Evolutionary conservation across 2,888 invertebrate species (phyloP), one percentile per base, ranked within the genome.

Genomic region (Leptura quadrifasciata): DNA sequence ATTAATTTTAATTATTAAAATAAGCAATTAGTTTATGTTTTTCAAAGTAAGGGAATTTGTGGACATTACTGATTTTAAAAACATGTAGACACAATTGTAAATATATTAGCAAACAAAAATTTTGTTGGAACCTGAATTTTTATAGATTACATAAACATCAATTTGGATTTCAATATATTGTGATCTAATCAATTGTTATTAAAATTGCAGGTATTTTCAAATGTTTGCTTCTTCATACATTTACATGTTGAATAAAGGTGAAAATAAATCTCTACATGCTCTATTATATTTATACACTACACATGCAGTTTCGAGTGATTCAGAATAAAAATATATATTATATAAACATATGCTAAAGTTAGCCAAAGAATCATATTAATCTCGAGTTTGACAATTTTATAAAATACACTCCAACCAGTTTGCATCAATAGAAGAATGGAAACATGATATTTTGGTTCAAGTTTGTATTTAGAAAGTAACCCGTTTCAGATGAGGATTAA

Each of bases 211-310:
- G 47, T n/a, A n/a, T 47, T 47, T 47, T 47, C n/a, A 47, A 47
- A 15, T 47, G 2, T 39, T 39, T 31, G 4, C 20, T n/a, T 39
- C 12, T 6, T 20, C 35, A 54, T 58, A 31, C 52, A 74, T 74
- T 67, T 74, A 74, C 52, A 21, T 60, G 64, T 63, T 61, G 72
- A 55, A 75, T 70, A 57, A 70, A 65, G 47, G 69, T 64, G 65
- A 54, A 57, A 67, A 58, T 73, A 68, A 74, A 63, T 52, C 9
- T 80, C 76, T 78, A 80, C 85, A 86, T 85, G 85, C 85, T 77
- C 81, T 81, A 81, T 79, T 64, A 77, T 79, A 64, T 83, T 82
- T 84, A 82, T 79, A 77, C 75, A 71, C 82, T 80, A 80, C 73
- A 52, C 85, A 84, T 84, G 85, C 85, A 83, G 80, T 79, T 74